A percentile compares a stretch with the other conserved stretches of the same genome.
phyloP scores from a whole-genome alignment of 2,888 invertebrate genomes.

The Acronicta leporina region DNA sequence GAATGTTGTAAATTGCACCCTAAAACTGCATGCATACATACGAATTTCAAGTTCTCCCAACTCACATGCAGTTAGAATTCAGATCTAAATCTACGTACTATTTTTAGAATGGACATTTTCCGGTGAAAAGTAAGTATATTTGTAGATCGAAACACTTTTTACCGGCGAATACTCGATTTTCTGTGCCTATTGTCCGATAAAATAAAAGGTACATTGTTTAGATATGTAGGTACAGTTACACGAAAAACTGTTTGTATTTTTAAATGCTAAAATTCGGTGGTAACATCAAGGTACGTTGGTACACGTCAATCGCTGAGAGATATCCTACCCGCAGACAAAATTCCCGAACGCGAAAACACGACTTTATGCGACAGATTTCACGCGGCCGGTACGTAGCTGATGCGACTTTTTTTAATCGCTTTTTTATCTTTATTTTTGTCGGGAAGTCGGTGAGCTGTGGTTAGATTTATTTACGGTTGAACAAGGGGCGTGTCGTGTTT shows the following conservation, averaged over 20 bases:
- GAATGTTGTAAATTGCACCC: no score
- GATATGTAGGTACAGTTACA: conserved; percentile 2
- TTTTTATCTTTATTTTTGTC: conserved; percentile 36
- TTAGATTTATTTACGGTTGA: conserved; percentile 52
- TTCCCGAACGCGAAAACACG: conserved; percentile 36
- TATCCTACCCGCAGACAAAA: conserved; percentile 28
- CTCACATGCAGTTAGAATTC: no score
- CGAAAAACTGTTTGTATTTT: conserved; percentile 28
- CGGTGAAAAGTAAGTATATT: conserved; percentile 7
- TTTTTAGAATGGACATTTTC: not conserved
- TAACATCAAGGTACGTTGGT: conserved; percentile 19
- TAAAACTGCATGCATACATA: no score
- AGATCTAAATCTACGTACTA: no score
- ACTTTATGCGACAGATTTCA: conserved; percentile 56
- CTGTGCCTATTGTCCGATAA: conserved; percentile 20
- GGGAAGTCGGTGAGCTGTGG: conserved; percentile 43
- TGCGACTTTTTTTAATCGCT: conserved; percentile 51
- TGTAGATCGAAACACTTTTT: conserved; percentile 3
- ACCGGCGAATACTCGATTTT: conserved; percentile 19
- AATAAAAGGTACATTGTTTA: conserved; percentile 23
- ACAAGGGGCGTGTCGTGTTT: conserved; percentile 40
- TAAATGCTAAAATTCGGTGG: conserved; percentile 15
- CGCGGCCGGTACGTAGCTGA: conserved; percentile 31
- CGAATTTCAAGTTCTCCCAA: no score
- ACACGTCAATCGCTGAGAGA: conserved; percentile 34